Percentiles rank a stretch among this genome's conserved stretches.
phyloP scores from a whole-genome alignment of 2,797 vertebrate genomes.

The Enteromius unitaeniatus region DNA sequence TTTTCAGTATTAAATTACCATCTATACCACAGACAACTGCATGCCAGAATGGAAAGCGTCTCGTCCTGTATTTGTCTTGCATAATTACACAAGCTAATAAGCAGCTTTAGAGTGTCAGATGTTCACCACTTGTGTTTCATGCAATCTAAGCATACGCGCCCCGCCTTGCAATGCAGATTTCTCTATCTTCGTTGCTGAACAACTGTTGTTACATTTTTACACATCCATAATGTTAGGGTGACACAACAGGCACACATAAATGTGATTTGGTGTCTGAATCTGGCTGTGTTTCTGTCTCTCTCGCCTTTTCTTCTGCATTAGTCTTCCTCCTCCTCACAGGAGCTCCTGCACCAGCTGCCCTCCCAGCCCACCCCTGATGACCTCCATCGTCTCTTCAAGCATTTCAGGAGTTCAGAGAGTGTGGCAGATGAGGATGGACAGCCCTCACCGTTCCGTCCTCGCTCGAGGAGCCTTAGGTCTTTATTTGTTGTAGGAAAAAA shows the following conservation, averaged over 20 bases:
- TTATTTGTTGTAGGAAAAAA: neutral
- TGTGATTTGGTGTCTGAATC: slow-evolving; percentile 8
- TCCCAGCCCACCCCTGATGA: slow-evolving; percentile 97
- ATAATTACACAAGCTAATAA: slow-evolving; percentile 18
- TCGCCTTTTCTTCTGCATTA: slow-evolving; percentile 36
- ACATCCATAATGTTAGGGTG: slow-evolving; percentile 1
- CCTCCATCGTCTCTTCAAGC: slow-evolving; percentile 95
- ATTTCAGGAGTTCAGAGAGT: slow-evolving; percentile 95
- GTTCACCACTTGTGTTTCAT: neutral
- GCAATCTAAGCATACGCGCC: slow-evolving; percentile 2
- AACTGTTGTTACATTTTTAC: slow-evolving; percentile 24
- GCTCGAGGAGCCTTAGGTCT: slow-evolving; percentile 95
- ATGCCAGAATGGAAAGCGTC: neutral
- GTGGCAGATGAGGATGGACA: slow-evolving; percentile 90
- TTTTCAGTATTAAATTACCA: slow-evolving; percentile 33
- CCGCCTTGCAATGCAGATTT: slow-evolving; percentile 1
- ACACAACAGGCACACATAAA: neutral
- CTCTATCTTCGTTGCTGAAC: neutral
- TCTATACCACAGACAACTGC: neutral
- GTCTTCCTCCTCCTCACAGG: slow-evolving; percentile 92
- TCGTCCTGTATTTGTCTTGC: neutral
- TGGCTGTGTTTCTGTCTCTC: neutral
- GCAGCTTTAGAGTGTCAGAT: slow-evolving; percentile 28
- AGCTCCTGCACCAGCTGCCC: slow-evolving; percentile 96
- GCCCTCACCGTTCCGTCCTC: slow-evolving; percentile 84